Conservation (phyloP, 2,113 vertebrate genomes). For the Chascanopsetta lugubris region DNA sequence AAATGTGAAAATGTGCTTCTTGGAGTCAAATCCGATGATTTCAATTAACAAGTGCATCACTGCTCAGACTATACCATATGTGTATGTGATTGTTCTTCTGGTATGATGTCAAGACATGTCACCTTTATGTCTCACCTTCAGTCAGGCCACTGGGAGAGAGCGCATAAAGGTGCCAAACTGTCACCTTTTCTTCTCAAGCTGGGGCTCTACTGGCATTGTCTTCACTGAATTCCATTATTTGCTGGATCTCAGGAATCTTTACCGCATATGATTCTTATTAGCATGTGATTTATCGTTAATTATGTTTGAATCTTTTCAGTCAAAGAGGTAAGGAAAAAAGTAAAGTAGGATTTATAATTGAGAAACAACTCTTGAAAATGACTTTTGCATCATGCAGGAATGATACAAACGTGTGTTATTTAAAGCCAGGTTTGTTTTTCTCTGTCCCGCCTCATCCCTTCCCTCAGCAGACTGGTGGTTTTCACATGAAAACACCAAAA, state of each 20-base stretch:
- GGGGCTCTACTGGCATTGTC: conserved; percentile 17
- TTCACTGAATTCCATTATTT: conserved; percentile 5
- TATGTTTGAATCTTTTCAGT: background rate
- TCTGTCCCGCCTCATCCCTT: too few relatives aligned
- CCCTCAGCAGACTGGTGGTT: too few relatives aligned
- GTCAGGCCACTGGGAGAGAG: conserved; percentile 52
- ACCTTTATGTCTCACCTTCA: conserved; percentile 69
- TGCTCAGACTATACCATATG: conserved; percentile 54
- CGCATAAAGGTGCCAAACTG: conserved; percentile 47
- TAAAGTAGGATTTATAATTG: background rate
- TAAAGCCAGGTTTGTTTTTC: too few relatives aligned
- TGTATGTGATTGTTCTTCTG: conserved; percentile 59
- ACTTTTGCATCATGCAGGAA: too few relatives aligned
- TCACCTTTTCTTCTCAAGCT: conserved; percentile 57
- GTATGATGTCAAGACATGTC: conserved; percentile 56
- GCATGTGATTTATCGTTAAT: background rate
- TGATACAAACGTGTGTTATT: too few relatives aligned
- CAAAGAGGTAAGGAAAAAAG: background rate
- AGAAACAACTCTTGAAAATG: too few relatives aligned
- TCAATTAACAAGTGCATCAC: conserved; percentile 62
- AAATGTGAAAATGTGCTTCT: conserved; percentile 29
- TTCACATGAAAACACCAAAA: too few relatives aligned
- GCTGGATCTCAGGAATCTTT: background rate
- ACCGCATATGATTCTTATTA: background rate
- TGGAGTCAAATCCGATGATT: conserved; percentile 27